Base-by-base conservation (phyloP, 2,113 vertebrate species). In the Oreotrochilus melanogaster region DNA sequence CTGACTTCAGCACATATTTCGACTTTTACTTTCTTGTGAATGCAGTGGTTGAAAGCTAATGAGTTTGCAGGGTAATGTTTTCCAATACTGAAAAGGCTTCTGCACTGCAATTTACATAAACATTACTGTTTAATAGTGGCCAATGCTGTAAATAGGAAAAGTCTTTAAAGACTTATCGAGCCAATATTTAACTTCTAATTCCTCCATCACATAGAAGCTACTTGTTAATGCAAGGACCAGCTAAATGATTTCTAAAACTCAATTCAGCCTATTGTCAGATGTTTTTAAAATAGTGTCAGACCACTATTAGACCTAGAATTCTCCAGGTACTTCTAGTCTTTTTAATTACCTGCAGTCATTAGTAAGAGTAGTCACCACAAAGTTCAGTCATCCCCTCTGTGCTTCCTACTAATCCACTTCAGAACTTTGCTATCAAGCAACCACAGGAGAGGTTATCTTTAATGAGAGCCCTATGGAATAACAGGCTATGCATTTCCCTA, bases 311-410 rank as follows among this genome's bases (percentile, higher is more conserved):
- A 73, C 23, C 24, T 79, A 69, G 58, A 95, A 96, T 69, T 76
- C 81, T 89, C 79, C 28, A 69, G 61, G 86, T 43, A 79, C 47
- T 53, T 76, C 82, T 85, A 70, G 30, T 42, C 78, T 82, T 89
- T 96, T 95, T 96, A 75, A 96, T 94, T 95, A 93, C 75, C 76
- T 88, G 82, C 25, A 95, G 82, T 53, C 61, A 60, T 89, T 95
- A 81, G 51, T 88, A 87, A 81, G 87, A 74, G 25, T 70, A 95
- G 79, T 87, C 47, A 71, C 65, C 89, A 64, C 30, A 92, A 62
- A 95, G 83, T 96, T 97, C 76, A 86, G 86, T 92, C 85, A 78
- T 70, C 93, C 75, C 83, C 92, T 88, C 88, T 56, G 48, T 72
- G 57, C 57, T 72, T 97, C 76, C 47, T 84, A 62, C 90, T 94